Percentiles rank a stretch among this genome's conserved stretches.
Conservation (phyloP, 2,888 invertebrate species). For the Patella caerulea region DNA sequence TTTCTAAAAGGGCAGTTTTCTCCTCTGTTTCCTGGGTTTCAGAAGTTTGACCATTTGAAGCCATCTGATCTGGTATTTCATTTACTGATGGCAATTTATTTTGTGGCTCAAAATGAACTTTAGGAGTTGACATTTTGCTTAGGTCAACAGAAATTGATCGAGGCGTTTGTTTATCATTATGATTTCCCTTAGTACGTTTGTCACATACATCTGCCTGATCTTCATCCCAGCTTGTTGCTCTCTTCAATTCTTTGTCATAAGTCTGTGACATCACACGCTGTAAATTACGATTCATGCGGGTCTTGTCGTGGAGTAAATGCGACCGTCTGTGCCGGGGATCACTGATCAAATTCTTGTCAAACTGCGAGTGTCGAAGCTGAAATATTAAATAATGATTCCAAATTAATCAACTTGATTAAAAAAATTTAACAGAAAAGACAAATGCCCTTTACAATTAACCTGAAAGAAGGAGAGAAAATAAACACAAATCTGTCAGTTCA, state of each 20-base stretch:
- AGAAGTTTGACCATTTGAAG: not conserved
- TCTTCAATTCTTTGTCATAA: not conserved
- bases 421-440: not conserved
- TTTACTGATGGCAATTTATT: not conserved
- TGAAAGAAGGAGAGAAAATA: too few relatives aligned
- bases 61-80: not conserved
- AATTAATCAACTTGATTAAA: not conserved
- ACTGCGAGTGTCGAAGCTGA: constrained; percentile 19
- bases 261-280: constrained; percentile 6
- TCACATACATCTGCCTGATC: constrained; percentile 5
- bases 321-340: not conserved
- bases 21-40: constrained; percentile 11
- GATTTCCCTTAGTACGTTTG: not conserved
- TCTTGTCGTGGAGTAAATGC: constrained; percentile 14
- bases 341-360: constrained; percentile 19
- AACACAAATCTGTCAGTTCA: too few relatives aligned
- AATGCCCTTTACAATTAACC: not conserved
- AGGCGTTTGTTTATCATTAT: not conserved
- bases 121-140: not conserved
- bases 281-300: constrained; percentile 1
- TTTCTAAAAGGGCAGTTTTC: not conserved
- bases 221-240: constrained; percentile 16
- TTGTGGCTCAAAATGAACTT: not conserved
- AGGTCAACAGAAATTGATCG: constrained; percentile 15
- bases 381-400: constrained; percentile 6